phyloP scores from a whole-genome alignment of 2,797 vertebrate species.

The Morelia viridis region DNA sequence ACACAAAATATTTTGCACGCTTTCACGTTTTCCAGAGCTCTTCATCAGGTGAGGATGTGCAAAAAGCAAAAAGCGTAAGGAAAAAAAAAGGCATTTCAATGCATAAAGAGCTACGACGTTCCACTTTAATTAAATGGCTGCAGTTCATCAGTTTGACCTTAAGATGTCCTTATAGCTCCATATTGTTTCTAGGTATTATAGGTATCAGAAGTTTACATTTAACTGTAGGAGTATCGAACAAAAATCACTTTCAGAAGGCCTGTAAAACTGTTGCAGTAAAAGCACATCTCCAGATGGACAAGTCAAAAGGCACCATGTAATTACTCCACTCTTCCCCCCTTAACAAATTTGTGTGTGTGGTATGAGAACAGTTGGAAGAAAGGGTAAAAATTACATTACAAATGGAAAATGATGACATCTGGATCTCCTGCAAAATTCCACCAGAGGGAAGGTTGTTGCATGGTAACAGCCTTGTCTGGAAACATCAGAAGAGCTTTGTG shows the following conservation, averaged over 20 bases:
- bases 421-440: not conserved
- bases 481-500: not conserved
- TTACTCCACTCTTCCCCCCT: not conserved
- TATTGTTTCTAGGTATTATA: not conserved
- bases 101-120: not conserved
- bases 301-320: not conserved
- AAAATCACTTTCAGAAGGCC: not conserved
- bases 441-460: not conserved
- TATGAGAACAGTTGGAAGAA: not conserved
- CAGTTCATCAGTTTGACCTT: slow-evolving; percentile 45
- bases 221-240: not conserved
- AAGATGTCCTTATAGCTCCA: slow-evolving; percentile 59
- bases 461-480: not conserved
- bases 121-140: not conserved
- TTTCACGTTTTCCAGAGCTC: not conserved
- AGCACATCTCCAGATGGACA: not conserved
- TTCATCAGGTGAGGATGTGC: not conserved
- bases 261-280: not conserved
- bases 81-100: not conserved
- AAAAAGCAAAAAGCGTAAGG: not conserved
- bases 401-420: not conserved
- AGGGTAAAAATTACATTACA: not conserved
- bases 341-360: not conserved
- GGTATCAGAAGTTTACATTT: not conserved
- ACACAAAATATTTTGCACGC: not conserved